Base-by-base conservation (phyloP, 2,888 invertebrate species). In the Pasiphila rectangulata region DNA sequence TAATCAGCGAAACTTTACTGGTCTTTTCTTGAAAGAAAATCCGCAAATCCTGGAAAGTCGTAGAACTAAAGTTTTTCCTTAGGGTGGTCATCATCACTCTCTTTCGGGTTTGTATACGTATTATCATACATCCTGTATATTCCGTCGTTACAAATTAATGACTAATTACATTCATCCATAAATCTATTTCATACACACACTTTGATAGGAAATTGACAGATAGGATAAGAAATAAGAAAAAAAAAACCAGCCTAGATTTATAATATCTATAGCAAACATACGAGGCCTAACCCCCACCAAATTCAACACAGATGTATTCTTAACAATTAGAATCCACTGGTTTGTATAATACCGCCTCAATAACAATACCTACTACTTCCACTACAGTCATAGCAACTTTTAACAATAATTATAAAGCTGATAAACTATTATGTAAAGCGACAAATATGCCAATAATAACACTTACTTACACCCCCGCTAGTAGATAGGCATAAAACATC, bases 151-250 rank as follows among this genome's bases (percentile, higher is more conserved):
- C n/a, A n/a, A n/a, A n/a, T n/a, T n/a, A n/a, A n/a, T n/a, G n/a
- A n/a, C n/a, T n/a, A n/a, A n/a, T n/a, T n/a, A n/a, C n/a, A n/a
- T n/a, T n/a, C n/a, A n/a, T n/a, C n/a, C n/a, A n/a, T n/a, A n/a
- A n/a, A 20, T 23, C 24, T 40, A 35, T 21, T 34, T 24, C 47
- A 39, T 50, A 47, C 36, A 53, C 21, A 34, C 30, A 42, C 20
- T 37, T 43, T 50, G 42, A 47, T 53, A 54, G 50, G 54, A 54
- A 58, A 58, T 58, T 56, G 58, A 58, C 58, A 52, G 47, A 51
- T 30, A 51, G 40, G 41, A 49, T 46, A 51, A 51, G 43, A 51
- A 21, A n/a, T 45, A 36, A 45, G 41, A 32, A 39, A 48, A 20
- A 24, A 48, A 4, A 39, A 4, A 30, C 40, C 38, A 30, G 13